A percentile compares a stretch with the other conserved stretches of the same genome.
These are phyloP conservation scores for Scaptomyza hsui DNA, from an alignment of 1,140 invertebrate genomes.

Conservation along the genomic window DNA sequence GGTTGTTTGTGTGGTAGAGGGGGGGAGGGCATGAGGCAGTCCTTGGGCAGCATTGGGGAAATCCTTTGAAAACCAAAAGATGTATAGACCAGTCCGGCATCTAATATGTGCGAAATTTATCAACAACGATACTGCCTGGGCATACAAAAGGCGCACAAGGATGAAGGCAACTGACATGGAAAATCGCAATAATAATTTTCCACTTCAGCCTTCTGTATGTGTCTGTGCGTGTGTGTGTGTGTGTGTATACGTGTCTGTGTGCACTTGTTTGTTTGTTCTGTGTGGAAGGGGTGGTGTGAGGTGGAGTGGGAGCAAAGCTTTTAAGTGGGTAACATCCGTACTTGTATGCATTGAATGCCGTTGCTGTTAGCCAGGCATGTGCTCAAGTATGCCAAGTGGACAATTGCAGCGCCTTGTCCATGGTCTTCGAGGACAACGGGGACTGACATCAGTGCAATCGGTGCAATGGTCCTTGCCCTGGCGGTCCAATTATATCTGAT, in stretches of 20 bases:
- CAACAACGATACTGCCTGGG: constrained; percentile 57
- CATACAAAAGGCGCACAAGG: constrained; percentile 41
- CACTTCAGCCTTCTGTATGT: constrained; percentile 46
- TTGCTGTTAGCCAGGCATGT: constrained; percentile 17
- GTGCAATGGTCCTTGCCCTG: neutral
- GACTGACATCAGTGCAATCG: neutral
- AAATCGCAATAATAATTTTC: constrained; percentile 80
- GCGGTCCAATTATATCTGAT: constrained; percentile 21
- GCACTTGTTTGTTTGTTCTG: neutral
- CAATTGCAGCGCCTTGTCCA: constrained; percentile 15
- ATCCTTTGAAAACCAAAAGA: constrained; percentile 70
- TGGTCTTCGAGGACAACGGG: neutral
- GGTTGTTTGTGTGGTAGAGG: constrained; percentile 19
- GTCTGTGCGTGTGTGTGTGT: neutral
- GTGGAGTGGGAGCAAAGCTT: neutral
- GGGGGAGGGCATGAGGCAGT: neutral
- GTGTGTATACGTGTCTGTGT: neutral
- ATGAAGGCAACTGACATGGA: constrained; percentile 69
- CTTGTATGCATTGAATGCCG: constrained; percentile 6
- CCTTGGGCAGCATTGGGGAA: constrained; percentile 34
- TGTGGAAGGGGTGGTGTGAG: no score
- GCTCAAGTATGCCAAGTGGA: constrained; percentile 26
- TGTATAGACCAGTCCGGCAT: constrained; percentile 61
- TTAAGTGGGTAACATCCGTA: constrained; percentile 20
- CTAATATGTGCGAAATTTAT: constrained; percentile 79